These are phyloP conservation scores for Drosophila neocordata DNA, from an alignment of 1,140 invertebrate species.

Conservation along the genomic window DNA sequence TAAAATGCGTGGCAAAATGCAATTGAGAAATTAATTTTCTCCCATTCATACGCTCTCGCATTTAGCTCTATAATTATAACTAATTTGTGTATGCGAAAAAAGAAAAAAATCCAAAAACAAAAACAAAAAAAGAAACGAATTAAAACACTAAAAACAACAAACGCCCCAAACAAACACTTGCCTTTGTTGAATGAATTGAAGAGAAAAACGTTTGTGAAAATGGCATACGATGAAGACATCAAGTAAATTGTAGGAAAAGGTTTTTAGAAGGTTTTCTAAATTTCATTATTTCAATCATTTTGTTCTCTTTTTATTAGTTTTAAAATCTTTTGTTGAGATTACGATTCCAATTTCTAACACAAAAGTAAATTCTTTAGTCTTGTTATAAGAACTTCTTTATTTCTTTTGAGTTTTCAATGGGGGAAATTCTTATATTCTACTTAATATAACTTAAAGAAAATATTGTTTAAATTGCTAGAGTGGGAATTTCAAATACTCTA, in stretches of 20 bases:
- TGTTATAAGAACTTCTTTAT: too few species aligned
- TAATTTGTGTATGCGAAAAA: constrained; percentile 72
- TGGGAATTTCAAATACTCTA: background rate
- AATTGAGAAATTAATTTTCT: constrained; percentile 80
- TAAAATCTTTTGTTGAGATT: too few species aligned
- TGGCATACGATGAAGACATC: background rate
- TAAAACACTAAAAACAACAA: constrained; percentile 35
- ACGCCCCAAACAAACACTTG: constrained; percentile 75
- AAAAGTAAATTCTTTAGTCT: too few species aligned
- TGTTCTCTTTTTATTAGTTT: too few species aligned
- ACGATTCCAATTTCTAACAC: too few species aligned
- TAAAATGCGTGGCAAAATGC: constrained; percentile 80
- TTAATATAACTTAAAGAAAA: too few species aligned
- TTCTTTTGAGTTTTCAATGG: too few species aligned
- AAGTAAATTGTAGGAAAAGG: background rate
- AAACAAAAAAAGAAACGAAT: constrained; percentile 23
- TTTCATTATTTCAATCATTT: too few species aligned
- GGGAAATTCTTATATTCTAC: too few species aligned
- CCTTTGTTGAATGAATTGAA: constrained; percentile 22
- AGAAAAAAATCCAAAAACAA: constrained; percentile 17
- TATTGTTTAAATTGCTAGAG: too few species aligned
- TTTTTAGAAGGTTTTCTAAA: too few species aligned
- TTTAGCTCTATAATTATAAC: constrained; percentile 78
- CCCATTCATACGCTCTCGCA: constrained; percentile 69
- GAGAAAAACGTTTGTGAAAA: background rate